Base-by-base conservation (phyloP, 2,797 vertebrate species). In the Danio tinwini region DNA sequence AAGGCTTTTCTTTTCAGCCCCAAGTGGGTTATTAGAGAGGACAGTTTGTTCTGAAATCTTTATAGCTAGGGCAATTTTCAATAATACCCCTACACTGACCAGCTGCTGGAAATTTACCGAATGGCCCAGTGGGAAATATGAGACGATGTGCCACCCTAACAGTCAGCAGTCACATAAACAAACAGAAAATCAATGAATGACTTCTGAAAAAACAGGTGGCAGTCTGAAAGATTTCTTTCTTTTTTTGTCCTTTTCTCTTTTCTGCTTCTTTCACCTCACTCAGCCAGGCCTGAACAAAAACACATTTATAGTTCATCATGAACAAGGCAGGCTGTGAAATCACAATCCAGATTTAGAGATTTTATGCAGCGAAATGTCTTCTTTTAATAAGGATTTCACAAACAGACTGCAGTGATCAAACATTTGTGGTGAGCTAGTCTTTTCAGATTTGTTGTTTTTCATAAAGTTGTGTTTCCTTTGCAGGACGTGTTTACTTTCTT, bases 401-500 rank as follows among this genome's bases (percentile, higher is more conserved):
- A 83, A 76, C 40, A 83, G 42, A 19, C n/a, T 19, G 29, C 29
- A 29, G 17, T 4, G 4, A 39, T 69, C 10, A 40, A 68, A 40
- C 6, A 53, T 55, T 70, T 42, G 40, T 17, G n/a, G 37, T n/a
- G n/a, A 56, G 7, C 17, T 44, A 39, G n/a, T 47, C 14, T 55
- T 49, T 17, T 47, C 47, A 56, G 40, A 9, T 77, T 45, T 67
- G 49, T 65, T 42, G 47, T 14, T 13, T 53, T 17, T 44, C 3
- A 55, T 10, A 21, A 55, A 68, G 19, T 7, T 44, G 13, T 65
- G 52, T 74, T 61, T 74, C 14, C 29, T 2, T 50, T 40, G 7
- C 85, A 98, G 97, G 97, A 50, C 94, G 95, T 68, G 96, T 98
- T 6, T 98, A 97, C 84, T 98, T 97, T 90, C 90, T 98, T 81